Conservation (phyloP, 92 coral and sea anemone genomes). For the Porites rus region DNA sequence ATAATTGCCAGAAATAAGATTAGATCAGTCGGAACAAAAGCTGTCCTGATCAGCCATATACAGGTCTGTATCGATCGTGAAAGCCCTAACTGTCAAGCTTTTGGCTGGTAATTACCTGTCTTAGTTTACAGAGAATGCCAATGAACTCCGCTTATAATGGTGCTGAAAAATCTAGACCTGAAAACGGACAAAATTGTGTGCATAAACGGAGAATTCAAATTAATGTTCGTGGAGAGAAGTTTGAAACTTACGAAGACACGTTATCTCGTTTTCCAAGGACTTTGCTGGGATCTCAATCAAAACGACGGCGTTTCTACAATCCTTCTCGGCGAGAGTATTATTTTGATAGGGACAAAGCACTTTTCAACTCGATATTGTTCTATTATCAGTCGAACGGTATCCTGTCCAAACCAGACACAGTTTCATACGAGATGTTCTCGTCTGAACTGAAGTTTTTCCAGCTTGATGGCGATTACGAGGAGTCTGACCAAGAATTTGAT, state of each 20-base stretch:
- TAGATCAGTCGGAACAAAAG: no score
- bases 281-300: conserved; percentile 76
- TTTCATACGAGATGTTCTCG: conserved; percentile 85
- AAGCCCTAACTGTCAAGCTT: neutral
- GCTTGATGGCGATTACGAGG: conserved; percentile 62
- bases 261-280: conserved; percentile 82
- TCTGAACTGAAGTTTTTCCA: conserved; percentile 84
- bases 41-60: no score
- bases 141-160: conserved; percentile 12
- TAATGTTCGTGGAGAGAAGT: conserved; percentile 84
- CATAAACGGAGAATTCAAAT: conserved; percentile 65
- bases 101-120: neutral
- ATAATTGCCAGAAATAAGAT: conserved; percentile 1
- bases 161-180: conserved; percentile 1
- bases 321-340: conserved; percentile 68
- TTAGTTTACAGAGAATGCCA: conserved; percentile 11
- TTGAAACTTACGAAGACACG: conserved; percentile 88
- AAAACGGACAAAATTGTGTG: conserved; percentile 19
- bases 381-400: conserved; percentile 92
- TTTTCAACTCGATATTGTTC: conserved; percentile 85
- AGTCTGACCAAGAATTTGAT: conserved; percentile 18
- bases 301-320: conserved; percentile 77
- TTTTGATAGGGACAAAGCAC: conserved; percentile 82
- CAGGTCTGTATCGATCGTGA: neutral
- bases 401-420: conserved; percentile 82